Evolutionary conservation across 2,888 invertebrate genomes (phyloP).

Genomic region (Thereva unica): DNA sequence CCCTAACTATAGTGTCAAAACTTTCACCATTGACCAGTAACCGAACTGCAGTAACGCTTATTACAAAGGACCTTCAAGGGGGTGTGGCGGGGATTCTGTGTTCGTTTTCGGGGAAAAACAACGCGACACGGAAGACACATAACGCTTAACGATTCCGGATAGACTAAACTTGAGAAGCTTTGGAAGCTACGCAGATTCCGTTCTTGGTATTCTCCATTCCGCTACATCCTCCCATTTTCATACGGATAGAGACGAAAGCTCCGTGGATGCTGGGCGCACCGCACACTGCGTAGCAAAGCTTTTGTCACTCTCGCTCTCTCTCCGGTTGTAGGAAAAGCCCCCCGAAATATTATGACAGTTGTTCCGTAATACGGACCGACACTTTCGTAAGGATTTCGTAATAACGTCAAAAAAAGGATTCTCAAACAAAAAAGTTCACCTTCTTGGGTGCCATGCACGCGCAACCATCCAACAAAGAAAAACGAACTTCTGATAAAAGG

Average conservation of each 20-base stretch:
- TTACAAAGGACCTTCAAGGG: background rate
- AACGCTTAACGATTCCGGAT: slow-evolving; percentile 39
- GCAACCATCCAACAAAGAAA: no score
- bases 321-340: no score
- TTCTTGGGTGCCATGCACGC: no score
- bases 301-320: background rate
- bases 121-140: slow-evolving; percentile 38
- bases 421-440: no score
- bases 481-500: no score
- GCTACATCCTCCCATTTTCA: background rate
- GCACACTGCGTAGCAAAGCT: slow-evolving; percentile 2
- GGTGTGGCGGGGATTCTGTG: slow-evolving; percentile 23
- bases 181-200: slow-evolving; percentile 31
- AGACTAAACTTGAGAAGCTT: slow-evolving; percentile 35
- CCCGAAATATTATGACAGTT: no score
- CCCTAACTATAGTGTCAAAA: no score
- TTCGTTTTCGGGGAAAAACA: slow-evolving; percentile 18
- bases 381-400: no score
- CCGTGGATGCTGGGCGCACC: slow-evolving; percentile 7
- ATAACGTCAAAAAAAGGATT: no score
- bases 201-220: slow-evolving; percentile 6
- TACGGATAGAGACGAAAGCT: slow-evolving; percentile 16
- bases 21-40: no score
- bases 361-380: no score
- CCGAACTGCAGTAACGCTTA: background rate